Evolutionary conservation across 2,797 vertebrate species (phyloP), one percentile per base, ranked within the genome.

Genomic region (Brachymystax lenok): DNA sequence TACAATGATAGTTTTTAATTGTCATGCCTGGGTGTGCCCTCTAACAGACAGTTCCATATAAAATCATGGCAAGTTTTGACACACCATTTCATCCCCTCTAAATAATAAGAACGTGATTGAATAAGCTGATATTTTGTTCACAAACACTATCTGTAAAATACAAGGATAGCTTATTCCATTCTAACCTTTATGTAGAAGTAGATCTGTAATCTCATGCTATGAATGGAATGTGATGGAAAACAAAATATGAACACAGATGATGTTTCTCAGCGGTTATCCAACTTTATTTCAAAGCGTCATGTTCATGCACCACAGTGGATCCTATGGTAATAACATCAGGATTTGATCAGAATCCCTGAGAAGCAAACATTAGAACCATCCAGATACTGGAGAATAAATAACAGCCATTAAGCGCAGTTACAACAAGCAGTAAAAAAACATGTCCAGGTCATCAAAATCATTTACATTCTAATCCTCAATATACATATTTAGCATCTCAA

Each of bases 311-410:
- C 94, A 93, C 87, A 79, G 69, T 88, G 89, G 88, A 92, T 86
- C 89, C 94, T 89, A 81, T 91, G 93, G 94, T 90, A 94, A 95
- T 91, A 76, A 93, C 85, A 90, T 91, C 90, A 94, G 94, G 94
- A 94, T 93, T 89, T 89, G 93, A 92, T 88, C 90, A 90, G 90
- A 92, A 94, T 97, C 96, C 97, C 97, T 97, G 97, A 98, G 96
- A 95, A 93, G 93, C 90, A 91, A 86, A 90, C 92, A 90, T 79
- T 82, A 81, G 73, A 84, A 88, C 27, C n/a, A 94, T 96, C 97
- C 96, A 96, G 96, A 96, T 95, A 94, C 96, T 95, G 95, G 96
- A 96, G 95, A 91, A 95, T 95, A 96, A 95, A 95, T 94, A 93
- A 94, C 86, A 91, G 85, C 83, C 88, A 91, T 84, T 46, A 84